These are phyloP conservation scores for Kryptolebias marmoratus DNA, from an alignment of 2,113 vertebrate species.

Conservation along the genomic window DNA sequence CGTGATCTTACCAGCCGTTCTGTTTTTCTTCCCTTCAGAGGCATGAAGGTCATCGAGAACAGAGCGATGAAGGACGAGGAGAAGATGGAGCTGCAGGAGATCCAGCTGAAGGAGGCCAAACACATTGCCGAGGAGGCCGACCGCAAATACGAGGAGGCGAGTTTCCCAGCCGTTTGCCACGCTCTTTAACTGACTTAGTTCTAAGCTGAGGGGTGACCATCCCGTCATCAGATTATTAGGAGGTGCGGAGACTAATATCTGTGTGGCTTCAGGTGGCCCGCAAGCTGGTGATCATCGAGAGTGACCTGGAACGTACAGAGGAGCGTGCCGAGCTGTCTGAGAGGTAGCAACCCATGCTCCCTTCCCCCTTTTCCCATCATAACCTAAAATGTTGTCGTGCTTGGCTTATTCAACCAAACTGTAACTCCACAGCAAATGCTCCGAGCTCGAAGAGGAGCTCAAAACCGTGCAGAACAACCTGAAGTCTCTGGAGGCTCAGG, in stretches of 20 bases:
- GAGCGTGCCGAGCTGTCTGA: constrained; percentile 96
- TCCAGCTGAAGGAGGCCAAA: constrained; percentile 98
- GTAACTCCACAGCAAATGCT: constrained; percentile 92
- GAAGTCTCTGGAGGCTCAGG: constrained; percentile 99
- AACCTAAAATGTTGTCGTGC: neutral
- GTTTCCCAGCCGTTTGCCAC: constrained; percentile 43
- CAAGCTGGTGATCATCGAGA: constrained; percentile 99
- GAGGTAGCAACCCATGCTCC: constrained; percentile 80
- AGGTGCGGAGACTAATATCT: neutral
- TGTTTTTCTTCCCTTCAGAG: constrained; percentile 79
- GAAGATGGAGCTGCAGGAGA: constrained; percentile 99
- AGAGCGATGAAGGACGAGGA: constrained; percentile 98
- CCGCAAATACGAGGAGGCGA: constrained; percentile 98
- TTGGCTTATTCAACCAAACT: neutral
- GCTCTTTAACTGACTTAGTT: too few species aligned
- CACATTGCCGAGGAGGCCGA: constrained; percentile 99
- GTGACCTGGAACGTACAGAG: constrained; percentile 96
- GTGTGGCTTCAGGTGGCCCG: constrained; percentile 89
- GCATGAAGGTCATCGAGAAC: constrained; percentile 99
- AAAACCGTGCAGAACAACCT: constrained; percentile 99
- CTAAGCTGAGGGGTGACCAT: too few species aligned
- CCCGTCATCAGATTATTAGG: too few species aligned
- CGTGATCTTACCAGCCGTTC: neutral
- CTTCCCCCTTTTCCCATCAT: neutral
- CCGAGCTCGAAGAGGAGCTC: constrained; percentile 99